Conservation (phyloP, 23 tunicate genomes). For the Halocynthia roretzi region DNA sequence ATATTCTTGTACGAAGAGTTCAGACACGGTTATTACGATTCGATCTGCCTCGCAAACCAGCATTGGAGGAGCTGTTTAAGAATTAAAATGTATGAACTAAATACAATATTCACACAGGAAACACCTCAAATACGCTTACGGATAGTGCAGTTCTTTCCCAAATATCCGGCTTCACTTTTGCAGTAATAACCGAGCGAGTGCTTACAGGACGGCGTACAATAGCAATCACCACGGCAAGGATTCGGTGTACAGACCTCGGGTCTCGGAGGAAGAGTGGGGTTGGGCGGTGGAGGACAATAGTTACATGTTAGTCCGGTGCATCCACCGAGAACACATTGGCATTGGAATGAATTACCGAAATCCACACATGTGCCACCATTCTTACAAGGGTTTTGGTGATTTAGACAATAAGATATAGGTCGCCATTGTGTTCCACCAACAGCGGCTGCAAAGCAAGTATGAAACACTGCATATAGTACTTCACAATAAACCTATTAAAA, state of each 20-base stretch:
- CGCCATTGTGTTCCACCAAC: too few species aligned
- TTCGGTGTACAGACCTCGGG: slow-evolving; percentile 15
- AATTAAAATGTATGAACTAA: not conserved
- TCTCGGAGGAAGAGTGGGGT: not conserved
- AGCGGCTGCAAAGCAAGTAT: too few species aligned
- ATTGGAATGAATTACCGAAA: not conserved
- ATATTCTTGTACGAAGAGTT: slow-evolving; percentile 15
- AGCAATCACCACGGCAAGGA: slow-evolving; percentile 30
- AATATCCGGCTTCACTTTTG: slow-evolving; percentile 27
- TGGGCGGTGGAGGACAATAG: not conserved
- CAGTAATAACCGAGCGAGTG: slow-evolving; percentile 53
- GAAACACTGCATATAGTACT: too few species aligned
- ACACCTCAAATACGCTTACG: slow-evolving; percentile 16
- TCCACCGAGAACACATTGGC: not conserved
- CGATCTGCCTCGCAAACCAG: not conserved
- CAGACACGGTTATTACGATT: slow-evolving; percentile 9
- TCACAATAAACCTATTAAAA: too few species aligned
- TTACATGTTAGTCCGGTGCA: not conserved
- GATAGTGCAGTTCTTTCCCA: slow-evolving; percentile 49
- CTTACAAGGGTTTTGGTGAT: not conserved
- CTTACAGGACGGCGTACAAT: slow-evolving; percentile 35
- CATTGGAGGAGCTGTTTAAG: not conserved
- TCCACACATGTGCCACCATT: not conserved
- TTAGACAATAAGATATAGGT: not conserved
- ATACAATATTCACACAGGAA: not conserved